Base-by-base conservation (phyloP, 2,888 invertebrate species). In the Reticulitermes lucifugus region DNA sequence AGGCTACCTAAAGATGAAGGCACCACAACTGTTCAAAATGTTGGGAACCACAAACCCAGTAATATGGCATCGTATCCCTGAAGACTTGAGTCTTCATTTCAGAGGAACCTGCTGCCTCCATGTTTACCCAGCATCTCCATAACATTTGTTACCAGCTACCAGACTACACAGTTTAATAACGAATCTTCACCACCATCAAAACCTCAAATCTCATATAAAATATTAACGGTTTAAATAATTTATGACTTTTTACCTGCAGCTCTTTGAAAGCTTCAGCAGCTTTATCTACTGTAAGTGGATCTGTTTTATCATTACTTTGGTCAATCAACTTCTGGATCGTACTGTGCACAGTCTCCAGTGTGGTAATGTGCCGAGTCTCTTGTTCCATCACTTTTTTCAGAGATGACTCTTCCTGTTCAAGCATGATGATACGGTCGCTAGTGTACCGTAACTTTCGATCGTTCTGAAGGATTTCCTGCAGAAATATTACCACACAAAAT, bases 391-490 rank as follows among this genome's bases (percentile, higher is more conserved):
- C 92, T 83, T 93, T 93, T 83, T 93, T 92, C 83, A 97, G 92
- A 84, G 94, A 94, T 35, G 94, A 93, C 82, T 96, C 93, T 89
- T 99, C 98, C 86, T 96, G 94, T 88, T 96, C 94, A 35, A 99
- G 91, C 0, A 95, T 94, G 0, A 96, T 93, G 10, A 96, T 94
- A 88, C 95, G 93, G 89, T 99, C 98, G 88, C 95, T 94, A 12
- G 96, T 94, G 87, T 95, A 93, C 81, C 96, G 94, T 4, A 96
- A 93, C 87, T 95, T 94, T 84, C 96, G 94, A 86, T 98, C 97
- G 88, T 96, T 96, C 88, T 95, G 93, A 84, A 99, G 96, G 84
- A 99, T 99, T 88, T 98, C 96, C 93, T 95, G 88, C 43, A 55
- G 55, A 55, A 55, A 55, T 18, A 55, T 55, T 2, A 18, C 14